These are phyloP conservation scores for Tauraco erythrolophus DNA, from an alignment of 2,113 vertebrate genomes.

Conservation along the genomic window DNA sequence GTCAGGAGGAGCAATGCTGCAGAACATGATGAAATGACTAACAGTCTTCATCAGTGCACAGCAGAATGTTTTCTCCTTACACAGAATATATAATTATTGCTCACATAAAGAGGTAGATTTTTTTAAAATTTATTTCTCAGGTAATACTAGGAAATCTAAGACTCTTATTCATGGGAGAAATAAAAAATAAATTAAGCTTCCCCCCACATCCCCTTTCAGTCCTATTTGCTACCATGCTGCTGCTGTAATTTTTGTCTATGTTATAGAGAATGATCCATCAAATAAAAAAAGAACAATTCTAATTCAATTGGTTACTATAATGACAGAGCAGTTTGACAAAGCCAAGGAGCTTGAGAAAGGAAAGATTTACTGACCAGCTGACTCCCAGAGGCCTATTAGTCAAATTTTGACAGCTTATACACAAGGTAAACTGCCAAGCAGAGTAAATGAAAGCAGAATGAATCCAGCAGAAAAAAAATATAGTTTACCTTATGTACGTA, in stretches of 20 bases:
- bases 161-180: constrained; percentile 33
- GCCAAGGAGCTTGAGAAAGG: background rate
- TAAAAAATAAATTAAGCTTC: constrained; percentile 49
- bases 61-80: constrained; percentile 70
- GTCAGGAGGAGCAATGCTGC: constrained; percentile 77
- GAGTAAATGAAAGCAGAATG: constrained; percentile 55
- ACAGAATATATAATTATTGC: constrained; percentile 77
- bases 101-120: constrained; percentile 71
- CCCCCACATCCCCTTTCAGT: background rate
- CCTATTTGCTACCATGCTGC: constrained; percentile 29
- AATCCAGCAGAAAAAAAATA: constrained; percentile 23
- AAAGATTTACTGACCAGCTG: constrained; percentile 69
- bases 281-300: background rate
- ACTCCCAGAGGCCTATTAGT: constrained; percentile 50
- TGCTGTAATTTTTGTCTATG: constrained; percentile 14
- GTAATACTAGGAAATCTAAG: constrained; percentile 47
- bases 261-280: constrained; percentile 7
- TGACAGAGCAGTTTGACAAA: constrained; percentile 55
- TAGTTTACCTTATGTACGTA: constrained; percentile 37
- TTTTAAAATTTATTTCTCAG: constrained; percentile 26
- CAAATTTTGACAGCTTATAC: constrained; percentile 41
- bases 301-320: constrained; percentile 44
- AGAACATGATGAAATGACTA: constrained; percentile 78
- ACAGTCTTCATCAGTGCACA: constrained; percentile 70
- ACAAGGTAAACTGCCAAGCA: constrained; percentile 41